phyloP scores from a whole-genome alignment of 1,140 invertebrate species.

The Hydropsyche tenuis region DNA sequence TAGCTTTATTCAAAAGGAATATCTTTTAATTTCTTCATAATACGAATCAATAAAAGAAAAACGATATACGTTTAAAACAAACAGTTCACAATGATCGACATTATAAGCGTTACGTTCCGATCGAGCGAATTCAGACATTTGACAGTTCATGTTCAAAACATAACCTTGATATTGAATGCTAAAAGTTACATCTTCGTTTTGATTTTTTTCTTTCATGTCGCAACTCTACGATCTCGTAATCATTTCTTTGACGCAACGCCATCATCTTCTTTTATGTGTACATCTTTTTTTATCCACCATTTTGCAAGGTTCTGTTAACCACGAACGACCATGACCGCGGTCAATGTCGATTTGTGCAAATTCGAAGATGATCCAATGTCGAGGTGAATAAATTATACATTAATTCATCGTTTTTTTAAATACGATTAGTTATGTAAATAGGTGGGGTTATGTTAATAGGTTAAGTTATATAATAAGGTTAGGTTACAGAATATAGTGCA shows the following conservation, averaged over 20 bases:
- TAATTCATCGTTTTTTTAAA: no score
- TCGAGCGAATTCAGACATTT: no score
- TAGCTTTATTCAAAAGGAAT: no score
- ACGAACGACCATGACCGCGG: background rate
- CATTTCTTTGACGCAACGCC: background rate
- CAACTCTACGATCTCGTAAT: background rate
- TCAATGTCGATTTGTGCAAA: background rate
- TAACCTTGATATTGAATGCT: slow-evolving; percentile 63
- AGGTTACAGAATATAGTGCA: no score
- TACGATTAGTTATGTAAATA: background rate
- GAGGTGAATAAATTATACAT: no score
- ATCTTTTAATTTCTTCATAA: slow-evolving; percentile 65
- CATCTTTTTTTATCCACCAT: background rate
- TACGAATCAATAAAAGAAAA: slow-evolving; percentile 54
- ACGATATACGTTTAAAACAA: slow-evolving; percentile 60
- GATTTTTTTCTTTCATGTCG: slow-evolving; percentile 38
- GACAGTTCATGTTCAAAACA: no score
- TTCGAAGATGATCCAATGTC: background rate
- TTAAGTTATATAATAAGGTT: no score
- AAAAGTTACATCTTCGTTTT: slow-evolving; percentile 39
- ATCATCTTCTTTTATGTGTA: slow-evolving; percentile 12
- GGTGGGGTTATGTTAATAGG: background rate
- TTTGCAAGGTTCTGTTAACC: slow-evolving; percentile 1
- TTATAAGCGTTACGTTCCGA: no score
- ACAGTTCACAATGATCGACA: slow-evolving; percentile 73